Evolutionary conservation across 2,888 invertebrate genomes (phyloP).

Genomic region (Melipona bicolor): DNA sequence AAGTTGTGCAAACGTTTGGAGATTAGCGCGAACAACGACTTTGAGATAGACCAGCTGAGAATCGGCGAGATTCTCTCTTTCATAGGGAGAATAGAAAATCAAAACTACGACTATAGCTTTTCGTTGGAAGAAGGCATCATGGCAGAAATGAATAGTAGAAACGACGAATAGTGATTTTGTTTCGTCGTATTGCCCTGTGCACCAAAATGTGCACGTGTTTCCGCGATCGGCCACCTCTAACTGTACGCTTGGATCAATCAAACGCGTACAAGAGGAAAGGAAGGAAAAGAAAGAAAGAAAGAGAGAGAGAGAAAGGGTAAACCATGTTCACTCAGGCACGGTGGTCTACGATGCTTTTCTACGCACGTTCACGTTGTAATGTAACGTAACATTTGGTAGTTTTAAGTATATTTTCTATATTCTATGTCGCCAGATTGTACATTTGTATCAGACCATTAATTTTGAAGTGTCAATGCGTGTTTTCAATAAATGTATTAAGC

Average conservation of each 20-base stretch:
- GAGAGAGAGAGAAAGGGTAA: no score
- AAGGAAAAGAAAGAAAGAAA: not conserved
- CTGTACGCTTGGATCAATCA: not conserved
- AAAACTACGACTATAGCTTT: slow-evolving; percentile 85
- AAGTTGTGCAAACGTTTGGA: slow-evolving; percentile 85
- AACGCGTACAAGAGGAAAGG: not conserved
- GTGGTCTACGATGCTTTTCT: not conserved
- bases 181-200: no score
- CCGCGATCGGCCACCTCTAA: not conserved
- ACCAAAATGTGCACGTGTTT: not conserved
- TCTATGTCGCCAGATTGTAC: not conserved
- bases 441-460: slow-evolving; percentile 48
- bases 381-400: slow-evolving; percentile 4
- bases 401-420: slow-evolving; percentile 11
- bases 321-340: not conserved
- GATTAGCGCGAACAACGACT: slow-evolving; percentile 85
- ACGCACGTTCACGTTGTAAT: not conserved
- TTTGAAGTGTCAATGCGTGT: not conserved
- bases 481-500: slow-evolving; percentile 36
- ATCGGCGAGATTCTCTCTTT: slow-evolving; percentile 85
- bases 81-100: slow-evolving; percentile 84
- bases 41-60: slow-evolving; percentile 84
- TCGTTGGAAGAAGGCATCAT: slow-evolving; percentile 86
- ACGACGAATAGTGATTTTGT: slow-evolving; percentile 29
- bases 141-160: slow-evolving; percentile 83